Percentiles rank a stretch among this genome's conserved stretches.
Conservation (phyloP, 2,888 invertebrate species). For the Plutella xylostella region DNA sequence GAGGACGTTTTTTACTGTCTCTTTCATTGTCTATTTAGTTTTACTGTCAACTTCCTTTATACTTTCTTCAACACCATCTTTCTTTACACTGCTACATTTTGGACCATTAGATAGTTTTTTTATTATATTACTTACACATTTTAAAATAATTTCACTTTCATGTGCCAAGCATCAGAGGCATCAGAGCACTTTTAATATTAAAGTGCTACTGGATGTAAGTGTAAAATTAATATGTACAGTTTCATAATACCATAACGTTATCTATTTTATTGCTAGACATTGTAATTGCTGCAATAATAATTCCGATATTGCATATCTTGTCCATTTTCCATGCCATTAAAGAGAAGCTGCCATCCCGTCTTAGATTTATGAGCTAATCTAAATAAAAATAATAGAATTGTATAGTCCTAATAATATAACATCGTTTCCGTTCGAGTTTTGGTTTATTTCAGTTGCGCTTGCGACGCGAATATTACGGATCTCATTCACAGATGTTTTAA, state of each 20-base stretch:
- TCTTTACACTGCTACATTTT: too few relatives aligned
- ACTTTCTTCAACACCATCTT: not conserved
- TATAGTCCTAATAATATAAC: constrained; percentile 65
- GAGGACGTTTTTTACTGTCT: not conserved
- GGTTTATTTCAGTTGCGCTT: constrained; percentile 58
- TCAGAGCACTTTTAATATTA: too few relatives aligned
- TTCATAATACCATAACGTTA: not conserved
- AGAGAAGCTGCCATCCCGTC: constrained; percentile 36
- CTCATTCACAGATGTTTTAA: constrained; percentile 37
- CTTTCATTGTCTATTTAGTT: constrained; percentile 7
- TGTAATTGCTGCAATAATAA: not conserved
- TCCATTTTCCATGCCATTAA: constrained; percentile 32
- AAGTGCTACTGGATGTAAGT: too few relatives aligned
- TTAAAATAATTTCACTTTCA: too few relatives aligned
- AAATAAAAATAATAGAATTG: constrained; percentile 71
- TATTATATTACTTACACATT: too few relatives aligned
- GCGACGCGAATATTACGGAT: constrained; percentile 61
- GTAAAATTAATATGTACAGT: too few relatives aligned
- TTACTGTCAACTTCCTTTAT: constrained; percentile 2
- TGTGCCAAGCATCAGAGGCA: too few relatives aligned
- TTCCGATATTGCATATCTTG: not conserved
- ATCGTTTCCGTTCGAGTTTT: constrained; percentile 63
- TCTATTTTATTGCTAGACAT: not conserved
- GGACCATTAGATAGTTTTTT: too few relatives aligned
- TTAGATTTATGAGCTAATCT: constrained; percentile 60